Conservation (phyloP, 2,113 vertebrate species). For the Tragelaphus imberbis region DNA sequence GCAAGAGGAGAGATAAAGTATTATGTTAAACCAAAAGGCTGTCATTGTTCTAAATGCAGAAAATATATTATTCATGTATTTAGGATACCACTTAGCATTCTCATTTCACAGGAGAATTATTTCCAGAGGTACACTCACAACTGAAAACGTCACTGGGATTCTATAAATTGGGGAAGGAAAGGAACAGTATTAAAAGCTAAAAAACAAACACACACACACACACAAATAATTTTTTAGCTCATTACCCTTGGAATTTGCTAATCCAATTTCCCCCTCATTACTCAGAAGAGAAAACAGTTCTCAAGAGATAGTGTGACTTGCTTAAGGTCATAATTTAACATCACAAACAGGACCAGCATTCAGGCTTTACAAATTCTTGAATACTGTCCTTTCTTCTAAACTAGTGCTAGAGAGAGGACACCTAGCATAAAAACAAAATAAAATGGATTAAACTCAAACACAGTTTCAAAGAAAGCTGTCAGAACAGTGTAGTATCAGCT, state of each 20-base stretch:
- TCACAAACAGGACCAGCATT: background rate
- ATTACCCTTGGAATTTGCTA: background rate
- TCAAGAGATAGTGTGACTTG: background rate
- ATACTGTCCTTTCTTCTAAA: background rate
- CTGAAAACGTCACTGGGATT: background rate
- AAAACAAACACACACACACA: background rate
- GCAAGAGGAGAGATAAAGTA: background rate
- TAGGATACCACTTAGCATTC: background rate
- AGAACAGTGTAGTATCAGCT: background rate
- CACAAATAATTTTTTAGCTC: background rate
- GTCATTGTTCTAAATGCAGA: background rate
- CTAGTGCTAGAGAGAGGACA: background rate
- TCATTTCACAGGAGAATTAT: background rate
- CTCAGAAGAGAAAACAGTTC: background rate
- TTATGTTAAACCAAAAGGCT: background rate
- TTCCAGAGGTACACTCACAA: background rate
- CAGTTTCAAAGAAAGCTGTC: background rate
- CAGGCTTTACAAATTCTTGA: background rate
- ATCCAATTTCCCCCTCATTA: background rate
- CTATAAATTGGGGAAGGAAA: background rate
- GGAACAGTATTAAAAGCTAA: background rate
- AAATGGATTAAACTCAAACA: background rate
- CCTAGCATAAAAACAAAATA: background rate
- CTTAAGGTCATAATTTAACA: background rate
- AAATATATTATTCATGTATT: background rate